These are phyloP conservation scores for Peromyscus leucopus DNA, from an alignment of 2,113 vertebrate genomes.

Conservation along the genomic window DNA sequence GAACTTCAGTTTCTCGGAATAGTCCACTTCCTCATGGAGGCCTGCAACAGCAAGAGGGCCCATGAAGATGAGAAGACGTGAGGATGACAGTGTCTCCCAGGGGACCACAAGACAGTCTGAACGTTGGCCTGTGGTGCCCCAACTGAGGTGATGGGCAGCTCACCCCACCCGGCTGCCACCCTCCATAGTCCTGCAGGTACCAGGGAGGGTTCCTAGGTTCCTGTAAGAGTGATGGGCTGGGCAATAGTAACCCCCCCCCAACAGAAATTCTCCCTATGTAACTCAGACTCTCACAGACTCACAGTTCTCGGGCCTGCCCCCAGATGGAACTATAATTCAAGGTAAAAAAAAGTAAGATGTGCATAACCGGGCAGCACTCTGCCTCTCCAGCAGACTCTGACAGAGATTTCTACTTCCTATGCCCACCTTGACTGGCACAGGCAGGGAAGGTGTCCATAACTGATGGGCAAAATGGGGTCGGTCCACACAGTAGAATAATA, in stretches of 20 bases:
- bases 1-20: conserved; percentile 97
- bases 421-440: background rate
- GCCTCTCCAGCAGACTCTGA: accelerated
- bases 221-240: accelerated
- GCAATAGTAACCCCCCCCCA: background rate
- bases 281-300: background rate
- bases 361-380: accelerated
- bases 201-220: background rate
- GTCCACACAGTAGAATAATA: accelerated
- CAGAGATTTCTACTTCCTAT: no score
- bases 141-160: background rate
- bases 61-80: background rate
- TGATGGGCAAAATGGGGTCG: accelerated
- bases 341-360: background rate
- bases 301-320: background rate
- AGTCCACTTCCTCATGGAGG: conserved; percentile 98
- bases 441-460: background rate
- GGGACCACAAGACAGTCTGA: accelerated
- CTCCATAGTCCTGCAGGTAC: background rate
- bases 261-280: background rate
- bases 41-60: conserved; percentile 84
- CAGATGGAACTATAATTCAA: background rate
- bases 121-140: background rate
- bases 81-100: background rate
- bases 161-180: background rate